Percentiles rank a stretch among this genome's conserved stretches.
These are phyloP conservation scores for Rhagium mordax DNA, from an alignment of 2,888 invertebrate species.

Conservation along the genomic window DNA sequence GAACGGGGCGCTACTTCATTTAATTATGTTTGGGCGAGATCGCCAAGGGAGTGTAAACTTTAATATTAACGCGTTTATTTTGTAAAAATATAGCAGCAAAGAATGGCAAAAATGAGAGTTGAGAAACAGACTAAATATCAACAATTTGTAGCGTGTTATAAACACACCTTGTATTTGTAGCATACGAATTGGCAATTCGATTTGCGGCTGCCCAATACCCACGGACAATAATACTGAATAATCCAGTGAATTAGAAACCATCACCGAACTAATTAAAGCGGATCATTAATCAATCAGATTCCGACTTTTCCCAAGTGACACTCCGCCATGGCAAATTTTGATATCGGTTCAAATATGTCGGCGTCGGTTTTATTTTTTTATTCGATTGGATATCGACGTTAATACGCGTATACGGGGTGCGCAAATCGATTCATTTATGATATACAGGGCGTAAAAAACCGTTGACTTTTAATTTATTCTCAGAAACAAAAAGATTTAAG, in stretches of 20 bases:
- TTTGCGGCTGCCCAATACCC: slow-evolving; percentile 12
- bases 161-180: not conserved
- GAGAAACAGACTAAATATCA: no score
- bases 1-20: not conserved
- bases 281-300: slow-evolving; percentile 41
- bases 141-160: not conserved
- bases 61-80: no score
- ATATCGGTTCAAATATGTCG: not conserved
- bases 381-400: no score
- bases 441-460: no score
- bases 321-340: not conserved
- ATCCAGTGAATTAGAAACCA: slow-evolving; percentile 38
- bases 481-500: no score
- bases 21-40: not conserved
- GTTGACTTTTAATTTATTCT: no score
- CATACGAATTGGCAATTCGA: slow-evolving; percentile 28
- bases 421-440: no score
- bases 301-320: slow-evolving; percentile 19
- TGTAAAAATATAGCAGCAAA: no score
- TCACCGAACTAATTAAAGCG: slow-evolving; percentile 37
- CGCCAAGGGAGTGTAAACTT: not conserved
- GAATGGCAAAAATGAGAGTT: no score
- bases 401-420: no score
- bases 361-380: not conserved
- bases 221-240: slow-evolving; percentile 30